Conservation (phyloP, 2,888 invertebrate genomes). For the Leptothorax acervorum region DNA sequence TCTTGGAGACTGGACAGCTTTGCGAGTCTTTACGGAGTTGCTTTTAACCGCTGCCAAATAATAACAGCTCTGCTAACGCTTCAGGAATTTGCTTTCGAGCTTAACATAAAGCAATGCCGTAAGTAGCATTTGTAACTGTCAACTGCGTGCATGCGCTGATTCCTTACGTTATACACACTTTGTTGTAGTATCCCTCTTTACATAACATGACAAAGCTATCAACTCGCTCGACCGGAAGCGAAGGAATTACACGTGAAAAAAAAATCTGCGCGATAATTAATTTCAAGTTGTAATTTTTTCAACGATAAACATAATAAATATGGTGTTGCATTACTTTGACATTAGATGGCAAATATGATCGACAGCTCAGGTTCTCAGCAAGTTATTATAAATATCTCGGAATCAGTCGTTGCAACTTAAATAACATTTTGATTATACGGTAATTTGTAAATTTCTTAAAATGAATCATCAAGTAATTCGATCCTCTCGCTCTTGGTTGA, state of each 20-base stretch:
- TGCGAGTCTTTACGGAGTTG: constrained; percentile 24
- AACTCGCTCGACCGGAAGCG: background rate
- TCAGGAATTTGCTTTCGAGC: constrained; percentile 77
- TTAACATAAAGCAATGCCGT: constrained; percentile 79
- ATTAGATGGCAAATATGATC: constrained; percentile 29
- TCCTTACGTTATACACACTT: background rate
- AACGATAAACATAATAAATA: background rate
- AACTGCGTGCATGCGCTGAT: constrained; percentile 2
- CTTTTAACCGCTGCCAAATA: constrained; percentile 66
- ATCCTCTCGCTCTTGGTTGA: background rate
- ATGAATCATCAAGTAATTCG: constrained; percentile 3
- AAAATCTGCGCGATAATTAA: constrained; percentile 27
- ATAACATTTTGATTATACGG: constrained; percentile 28
- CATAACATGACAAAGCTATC: background rate
- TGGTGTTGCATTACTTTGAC: background rate
- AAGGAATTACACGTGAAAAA: background rate
- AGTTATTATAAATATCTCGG: constrained; percentile 64
- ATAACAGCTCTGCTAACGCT: constrained; percentile 76
- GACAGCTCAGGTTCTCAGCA: constrained; percentile 49
- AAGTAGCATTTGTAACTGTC: constrained; percentile 76
- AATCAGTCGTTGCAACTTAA: constrained; percentile 53
- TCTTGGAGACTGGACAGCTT: constrained; percentile 50
- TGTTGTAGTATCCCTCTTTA: background rate
- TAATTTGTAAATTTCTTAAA: background rate
- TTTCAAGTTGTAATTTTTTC: background rate